Evolutionary conservation across 53 echinoderm and acorn worm genomes (phyloP), one percentile per base, ranked within the genome.

Genomic region (Apostichopus leukothele): DNA sequence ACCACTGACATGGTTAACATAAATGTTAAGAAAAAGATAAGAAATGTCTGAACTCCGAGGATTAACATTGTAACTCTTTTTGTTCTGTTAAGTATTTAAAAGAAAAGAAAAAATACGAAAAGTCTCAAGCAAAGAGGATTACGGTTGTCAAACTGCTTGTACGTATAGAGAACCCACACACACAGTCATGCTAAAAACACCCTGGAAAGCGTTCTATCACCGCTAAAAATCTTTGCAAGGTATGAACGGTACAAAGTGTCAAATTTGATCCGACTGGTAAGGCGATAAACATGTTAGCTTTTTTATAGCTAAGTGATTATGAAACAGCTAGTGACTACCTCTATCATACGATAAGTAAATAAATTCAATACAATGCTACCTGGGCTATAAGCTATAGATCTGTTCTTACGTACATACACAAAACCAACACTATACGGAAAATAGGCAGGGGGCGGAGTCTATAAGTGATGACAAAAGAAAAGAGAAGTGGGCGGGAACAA

Each of bases 21-120:
- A 19, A 93, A 93, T 9, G 96, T 92, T 76, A 92, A 51, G 23
- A 91, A 84, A 83, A 96, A 96, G 39, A 96, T 87, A 16, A 93
- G 88, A 51, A 91, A 10, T 3, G 92, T 96, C 60, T 96, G 93
- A 52, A 93, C 86, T 50, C 91, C 91, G 4, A 91, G 14, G 19
- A 89, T 75, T 51, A 67, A 53, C 91, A 91, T 91, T 6, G 52
- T 74, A 53, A 75, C 7, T 74, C 7, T 50, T 86, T 86, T 25
- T 27, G 18, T 16, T 71, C 20, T 57, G 8, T 10, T 57, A 10
- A 57, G 10, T 39, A 57, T 10, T 57, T 7, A 57, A 57, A 18
- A 16, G 18, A 71, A 71, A 71, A n/a, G 6, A 71, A 18, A 14
- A 71, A 13, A 71, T 5, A 71, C 18, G 18, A 71, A 18, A 13